Conservation (phyloP, 1,140 invertebrate genomes). For the Neodiprion pinetum region DNA sequence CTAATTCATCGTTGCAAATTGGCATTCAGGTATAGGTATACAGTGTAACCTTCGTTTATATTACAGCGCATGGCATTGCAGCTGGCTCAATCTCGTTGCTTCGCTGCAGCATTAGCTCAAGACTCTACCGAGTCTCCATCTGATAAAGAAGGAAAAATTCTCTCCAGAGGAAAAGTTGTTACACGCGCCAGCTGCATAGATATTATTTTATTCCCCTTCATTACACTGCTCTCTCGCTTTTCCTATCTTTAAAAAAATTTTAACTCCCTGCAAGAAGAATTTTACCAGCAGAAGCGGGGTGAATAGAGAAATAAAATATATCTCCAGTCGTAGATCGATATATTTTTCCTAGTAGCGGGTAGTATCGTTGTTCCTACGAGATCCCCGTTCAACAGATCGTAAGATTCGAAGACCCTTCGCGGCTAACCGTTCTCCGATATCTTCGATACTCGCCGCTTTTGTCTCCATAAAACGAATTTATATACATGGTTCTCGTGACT, state of each 20-base stretch:
- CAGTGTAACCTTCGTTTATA: no score
- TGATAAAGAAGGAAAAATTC: no score
- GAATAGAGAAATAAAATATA: background rate
- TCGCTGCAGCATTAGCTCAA: no score
- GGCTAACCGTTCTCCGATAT: conserved; percentile 1
- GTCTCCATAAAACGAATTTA: no score
- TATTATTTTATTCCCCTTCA: background rate
- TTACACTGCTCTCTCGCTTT: background rate
- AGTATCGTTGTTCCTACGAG: background rate
- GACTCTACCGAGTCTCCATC: no score
- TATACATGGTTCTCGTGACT: no score
- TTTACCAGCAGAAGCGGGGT: background rate
- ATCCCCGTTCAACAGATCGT: conserved; percentile 1
- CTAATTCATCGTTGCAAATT: no score
- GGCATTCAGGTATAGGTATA: no score
- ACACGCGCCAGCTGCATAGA: background rate
- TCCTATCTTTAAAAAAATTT: background rate
- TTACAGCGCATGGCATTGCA: no score
- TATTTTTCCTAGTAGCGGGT: background rate
- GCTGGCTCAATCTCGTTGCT: no score
- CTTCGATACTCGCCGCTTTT: background rate
- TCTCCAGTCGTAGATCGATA: background rate
- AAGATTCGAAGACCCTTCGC: background rate
- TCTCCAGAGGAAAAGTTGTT: no score
- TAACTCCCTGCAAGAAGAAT: background rate